Conservation (phyloP, 2,888 invertebrate genomes). For the Ornithoptera priamus region DNA sequence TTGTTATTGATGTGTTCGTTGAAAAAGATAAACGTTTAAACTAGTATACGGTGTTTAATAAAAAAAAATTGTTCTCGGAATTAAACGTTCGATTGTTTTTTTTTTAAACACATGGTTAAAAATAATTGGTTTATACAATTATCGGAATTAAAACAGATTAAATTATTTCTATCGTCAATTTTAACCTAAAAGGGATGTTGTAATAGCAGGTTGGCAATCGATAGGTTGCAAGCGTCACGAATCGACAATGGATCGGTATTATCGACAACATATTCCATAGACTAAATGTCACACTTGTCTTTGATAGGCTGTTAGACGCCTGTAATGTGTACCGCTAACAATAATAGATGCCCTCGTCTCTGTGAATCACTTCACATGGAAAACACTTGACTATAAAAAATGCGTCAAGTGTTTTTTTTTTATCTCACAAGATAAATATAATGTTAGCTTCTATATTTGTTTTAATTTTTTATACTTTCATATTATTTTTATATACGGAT, state of each 20-base stretch:
- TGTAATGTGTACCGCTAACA: conserved; percentile 7
- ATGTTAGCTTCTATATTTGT: too few species aligned
- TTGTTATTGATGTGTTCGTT: conserved; percentile 1
- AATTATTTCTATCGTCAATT: not conserved
- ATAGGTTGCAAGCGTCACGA: conserved; percentile 27
- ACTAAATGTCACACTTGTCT: conserved; percentile 20
- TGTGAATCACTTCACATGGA: conserved; percentile 1
- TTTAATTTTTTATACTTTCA: too few species aligned
- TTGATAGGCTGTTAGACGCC: conserved; percentile 4
- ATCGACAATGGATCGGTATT: conserved; percentile 23
- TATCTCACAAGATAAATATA: not conserved
- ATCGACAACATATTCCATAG: conserved; percentile 14
- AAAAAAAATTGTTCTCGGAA: too few species aligned
- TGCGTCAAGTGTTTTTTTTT: not conserved
- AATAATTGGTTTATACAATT: too few species aligned
- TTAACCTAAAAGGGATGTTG: conserved; percentile 32
- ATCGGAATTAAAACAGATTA: too few species aligned
- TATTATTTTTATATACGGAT: too few species aligned
- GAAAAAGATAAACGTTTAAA: not conserved
- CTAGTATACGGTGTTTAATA: not conserved
- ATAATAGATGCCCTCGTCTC: conserved; percentile 7
- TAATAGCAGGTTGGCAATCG: conserved; percentile 25
- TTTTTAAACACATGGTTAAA: too few species aligned
- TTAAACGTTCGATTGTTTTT: too few species aligned
- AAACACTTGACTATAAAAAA: not conserved